Evolutionary conservation across 2,113 vertebrate genomes (phyloP).

Genomic region (Mesoclemmys tuberculata): DNA sequence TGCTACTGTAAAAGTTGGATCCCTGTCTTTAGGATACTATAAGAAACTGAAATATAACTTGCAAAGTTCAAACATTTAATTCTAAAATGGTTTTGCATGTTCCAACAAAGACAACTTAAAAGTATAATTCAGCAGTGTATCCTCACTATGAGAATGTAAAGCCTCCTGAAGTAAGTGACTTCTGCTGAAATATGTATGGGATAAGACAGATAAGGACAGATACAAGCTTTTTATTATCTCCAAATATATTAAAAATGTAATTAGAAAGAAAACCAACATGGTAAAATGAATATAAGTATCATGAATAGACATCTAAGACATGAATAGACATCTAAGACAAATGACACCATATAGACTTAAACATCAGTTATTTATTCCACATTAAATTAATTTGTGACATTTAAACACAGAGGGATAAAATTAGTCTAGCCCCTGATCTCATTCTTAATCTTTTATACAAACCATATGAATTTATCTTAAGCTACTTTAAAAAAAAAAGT

Average conservation of each 20-base stretch:
- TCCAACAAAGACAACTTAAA: constrained; percentile 8
- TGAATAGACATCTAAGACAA: neutral
- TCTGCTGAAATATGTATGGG: neutral
- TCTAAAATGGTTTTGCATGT: constrained; percentile 27
- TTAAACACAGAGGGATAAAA: neutral
- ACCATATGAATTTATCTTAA: no score
- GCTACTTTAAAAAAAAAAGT: neutral
- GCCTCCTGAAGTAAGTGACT: neutral
- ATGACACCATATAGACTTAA: neutral
- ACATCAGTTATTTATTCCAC: neutral
- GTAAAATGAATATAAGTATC: neutral
- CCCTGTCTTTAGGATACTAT: neutral
- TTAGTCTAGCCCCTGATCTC: neutral
- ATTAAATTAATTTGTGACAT: neutral
- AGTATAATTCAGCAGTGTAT: neutral
- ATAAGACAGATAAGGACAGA: neutral
- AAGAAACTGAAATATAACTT: neutral
- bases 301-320: neutral
- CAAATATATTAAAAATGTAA: neutral
- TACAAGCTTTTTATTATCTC: neutral
- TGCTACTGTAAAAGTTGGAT: neutral
- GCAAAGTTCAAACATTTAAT: neutral
- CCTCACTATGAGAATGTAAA: neutral
- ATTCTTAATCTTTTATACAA: neutral
- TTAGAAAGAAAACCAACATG: neutral